Evolutionary conservation across 2,888 invertebrate species (phyloP).

Genomic region (Muschampia plurimacula): DNA sequence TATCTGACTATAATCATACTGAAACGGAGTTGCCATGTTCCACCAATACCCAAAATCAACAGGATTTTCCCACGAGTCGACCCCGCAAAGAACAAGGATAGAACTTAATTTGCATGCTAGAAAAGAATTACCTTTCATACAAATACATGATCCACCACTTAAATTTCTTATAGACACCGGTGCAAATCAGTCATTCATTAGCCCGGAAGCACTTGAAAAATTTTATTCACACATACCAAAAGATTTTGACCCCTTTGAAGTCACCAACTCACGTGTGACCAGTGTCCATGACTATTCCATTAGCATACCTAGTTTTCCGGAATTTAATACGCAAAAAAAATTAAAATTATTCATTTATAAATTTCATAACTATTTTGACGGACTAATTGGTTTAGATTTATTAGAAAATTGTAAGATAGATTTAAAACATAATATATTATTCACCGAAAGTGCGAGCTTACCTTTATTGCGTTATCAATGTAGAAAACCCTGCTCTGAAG

Average conservation of each 20-base stretch:
- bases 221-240: conserved; percentile 20
- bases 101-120: conserved; percentile 21
- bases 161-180: conserved; percentile 49
- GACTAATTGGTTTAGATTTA: conserved; percentile 45
- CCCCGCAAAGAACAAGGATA: conserved; percentile 18
- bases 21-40: background rate
- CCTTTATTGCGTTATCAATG: conserved; percentile 34
- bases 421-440: conserved; percentile 39
- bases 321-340: conserved; percentile 38
- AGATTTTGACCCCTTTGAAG: conserved; percentile 33
- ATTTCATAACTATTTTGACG: conserved; percentile 33
- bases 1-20: too few species aligned
- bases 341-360: conserved; percentile 34
- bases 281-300: conserved; percentile 47
- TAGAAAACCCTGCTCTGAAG: conserved; percentile 1
- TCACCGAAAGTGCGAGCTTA: conserved; percentile 39
- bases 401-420: conserved; percentile 46
- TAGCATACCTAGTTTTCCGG: conserved; percentile 45
- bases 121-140: conserved; percentile 46
- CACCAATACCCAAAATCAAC: conserved; percentile 18
- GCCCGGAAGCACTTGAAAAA: conserved; percentile 44
- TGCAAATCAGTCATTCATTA: conserved; percentile 42
- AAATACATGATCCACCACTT: conserved; percentile 46
- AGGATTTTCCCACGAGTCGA: conserved; percentile 44
- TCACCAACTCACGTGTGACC: conserved; percentile 14